Evolutionary conservation across 2,888 invertebrate genomes (phyloP), one percentile per base, ranked within the genome.

Genomic region (Drosophila monieri): DNA sequence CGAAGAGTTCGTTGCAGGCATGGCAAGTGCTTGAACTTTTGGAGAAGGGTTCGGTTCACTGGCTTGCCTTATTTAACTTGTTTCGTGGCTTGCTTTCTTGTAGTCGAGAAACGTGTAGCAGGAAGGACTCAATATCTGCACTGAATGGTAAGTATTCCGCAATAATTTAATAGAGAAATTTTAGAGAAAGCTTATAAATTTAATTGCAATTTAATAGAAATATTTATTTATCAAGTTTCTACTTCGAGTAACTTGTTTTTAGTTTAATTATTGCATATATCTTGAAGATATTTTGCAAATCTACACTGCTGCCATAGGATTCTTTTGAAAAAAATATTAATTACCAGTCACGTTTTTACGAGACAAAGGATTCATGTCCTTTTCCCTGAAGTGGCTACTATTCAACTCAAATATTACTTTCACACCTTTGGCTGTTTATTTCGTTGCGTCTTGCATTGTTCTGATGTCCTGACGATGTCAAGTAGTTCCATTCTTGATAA

Each of bases 361-460:
- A 74, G 72, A 70, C 79, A 87, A 75, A 78, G 79, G 49, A 35
- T 25, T 46, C 39, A n/a, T 12, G 14, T 14, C 32, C 18, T 15
- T 18, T 9, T 4, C 52, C 37, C 32, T 8, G 46, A 48, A 15
- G 21, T 52, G 47, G 47, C 64, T 58, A 60, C 71, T 68, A 64
- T 61, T 39, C 41, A 52, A 41, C 56, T 73, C 65, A 87, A 80
- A 80, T 87, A 85, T 88, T 85, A 80, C 80, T 78, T 85, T 87
- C 81, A 55, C 84, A 85, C 88, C 84, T 80, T 84, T 69, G 65
- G 55, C 71, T 25, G 69, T 55, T 60, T 46, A 44, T 44, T 43
- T 54, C 67, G 14, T 30, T 37, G 58, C 44, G 30, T 47, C 44
- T 48, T 39, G 64, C 43, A 43, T 54, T 65, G 65, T 43, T 65